These are phyloP conservation scores for Zonotrichia albicollis DNA, from an alignment of 2,797 vertebrate species.

Conservation along the genomic window DNA sequence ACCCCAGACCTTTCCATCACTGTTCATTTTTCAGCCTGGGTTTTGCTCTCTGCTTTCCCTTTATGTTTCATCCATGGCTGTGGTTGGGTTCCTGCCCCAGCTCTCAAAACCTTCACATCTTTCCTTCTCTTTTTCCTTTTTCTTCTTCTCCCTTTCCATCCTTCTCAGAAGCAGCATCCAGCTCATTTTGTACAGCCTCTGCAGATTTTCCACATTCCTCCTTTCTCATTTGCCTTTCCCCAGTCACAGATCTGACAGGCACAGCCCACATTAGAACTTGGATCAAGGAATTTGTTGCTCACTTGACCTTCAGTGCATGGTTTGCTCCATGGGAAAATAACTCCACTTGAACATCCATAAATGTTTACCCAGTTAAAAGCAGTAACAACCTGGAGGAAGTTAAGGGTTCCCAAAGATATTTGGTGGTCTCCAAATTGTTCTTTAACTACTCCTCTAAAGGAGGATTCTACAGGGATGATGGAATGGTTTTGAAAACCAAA, in stretches of 20 bases:
- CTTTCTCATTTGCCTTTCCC: neutral
- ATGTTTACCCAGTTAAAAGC: neutral
- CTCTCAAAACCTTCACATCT: neutral
- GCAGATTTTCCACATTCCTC: neutral
- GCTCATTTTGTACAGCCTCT: neutral
- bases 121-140: neutral
- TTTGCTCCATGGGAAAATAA: neutral
- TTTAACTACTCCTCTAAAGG: neutral
- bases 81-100: neutral
- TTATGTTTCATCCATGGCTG: neutral
- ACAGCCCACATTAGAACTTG: neutral
- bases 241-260: neutral
- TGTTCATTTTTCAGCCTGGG: constrained; percentile 54
- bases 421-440: neutral
- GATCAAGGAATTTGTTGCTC: neutral
- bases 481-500: neutral
- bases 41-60: neutral
- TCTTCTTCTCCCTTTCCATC: neutral
- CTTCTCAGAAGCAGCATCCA: neutral
- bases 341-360: neutral
- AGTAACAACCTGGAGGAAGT: neutral
- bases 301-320: neutral
- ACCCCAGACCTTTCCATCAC: constrained; percentile 47
- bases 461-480: neutral
- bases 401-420: neutral